These are phyloP conservation scores for Spilarctia lutea DNA, from an alignment of 2,888 invertebrate genomes.

Conservation along the genomic window DNA sequence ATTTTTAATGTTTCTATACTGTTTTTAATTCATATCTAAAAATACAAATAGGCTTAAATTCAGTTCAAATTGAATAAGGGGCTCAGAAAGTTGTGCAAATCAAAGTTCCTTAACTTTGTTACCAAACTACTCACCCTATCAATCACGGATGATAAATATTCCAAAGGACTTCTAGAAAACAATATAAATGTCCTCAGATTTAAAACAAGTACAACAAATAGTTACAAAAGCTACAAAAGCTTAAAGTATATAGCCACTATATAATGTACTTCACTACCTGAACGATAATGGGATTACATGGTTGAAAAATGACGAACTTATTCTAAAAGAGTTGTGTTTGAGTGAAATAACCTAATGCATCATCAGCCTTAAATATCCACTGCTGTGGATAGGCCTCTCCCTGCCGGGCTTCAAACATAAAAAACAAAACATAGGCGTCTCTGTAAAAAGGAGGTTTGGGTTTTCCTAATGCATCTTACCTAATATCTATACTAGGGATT, in stretches of 20 bases:
- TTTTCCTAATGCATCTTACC: background rate
- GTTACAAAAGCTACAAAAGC: background rate
- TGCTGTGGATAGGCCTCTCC: too few relatives aligned
- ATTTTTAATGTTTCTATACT: too few relatives aligned
- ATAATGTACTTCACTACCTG: too few relatives aligned
- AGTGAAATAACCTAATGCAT: too few relatives aligned
- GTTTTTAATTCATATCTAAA: too few relatives aligned
- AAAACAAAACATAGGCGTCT: too few relatives aligned
- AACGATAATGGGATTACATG: too few relatives aligned
- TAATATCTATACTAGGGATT: background rate
- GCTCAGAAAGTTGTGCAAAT: background rate
- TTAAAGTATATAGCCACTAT: background rate
- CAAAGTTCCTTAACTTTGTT: background rate
- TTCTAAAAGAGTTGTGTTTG: too few relatives aligned
- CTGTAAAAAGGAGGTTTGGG: background rate
- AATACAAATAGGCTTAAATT: background rate
- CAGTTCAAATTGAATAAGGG: background rate
- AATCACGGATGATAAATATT: background rate
- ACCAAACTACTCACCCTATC: background rate
- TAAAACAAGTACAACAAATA: background rate
- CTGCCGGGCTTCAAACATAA: too few relatives aligned
- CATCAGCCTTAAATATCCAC: too few relatives aligned
- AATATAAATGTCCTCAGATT: too few relatives aligned
- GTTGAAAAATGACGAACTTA: too few relatives aligned
- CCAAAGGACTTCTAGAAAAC: background rate